Evolutionary conservation across 2,113 vertebrate genomes (phyloP), one percentile per base, ranked within the genome.

Genomic region (Xenopus borealis): DNA sequence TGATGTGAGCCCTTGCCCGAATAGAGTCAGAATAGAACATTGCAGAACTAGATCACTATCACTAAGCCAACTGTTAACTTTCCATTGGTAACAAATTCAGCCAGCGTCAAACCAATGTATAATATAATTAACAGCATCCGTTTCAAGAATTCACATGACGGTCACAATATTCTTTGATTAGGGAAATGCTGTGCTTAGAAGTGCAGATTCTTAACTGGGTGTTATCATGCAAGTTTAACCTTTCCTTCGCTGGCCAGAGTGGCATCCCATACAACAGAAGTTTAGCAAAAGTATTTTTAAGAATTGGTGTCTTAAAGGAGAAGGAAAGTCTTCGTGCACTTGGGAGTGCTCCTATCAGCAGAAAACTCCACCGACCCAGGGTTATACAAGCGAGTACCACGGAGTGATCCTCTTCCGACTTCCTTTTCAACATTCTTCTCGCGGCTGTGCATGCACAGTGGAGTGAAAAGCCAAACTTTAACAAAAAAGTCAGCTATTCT

Each of bases 131-230:
- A 23, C 74, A 70, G 59, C 66, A 70, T 70, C 67, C 46, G 59
- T 77, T 69, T 57, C 64, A 47, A 58, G 67, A 77, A 70, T 70
- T 77, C 74, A 77, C 74, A 77, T 70, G 74, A 70, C 74, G 64
- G 67, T 77, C 74, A 75, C 66, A 75, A 59, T 75, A 68, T 47
- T 69, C 66, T 66, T 46, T 55, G 58, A 58, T 69, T 55, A 75
- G 68, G 73, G 66, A 75, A 69, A 46, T 63, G 19, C 46, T 75
- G 57, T 77, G 74, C 74, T 77, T 70, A 70, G 66, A 77, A 64
- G 27, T 30, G 69, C 74, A 77, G 74, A 77, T 70, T 70, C 47
- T 69, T 70, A 69, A 75, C 66, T 55, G 47, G 69, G 73, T 23
- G 30, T 75, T 69, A 58, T 67, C 74, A 77, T 77, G 74, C 66